Base-by-base conservation (phyloP, 2,113 vertebrate species). In the Amazona guildingii region DNA sequence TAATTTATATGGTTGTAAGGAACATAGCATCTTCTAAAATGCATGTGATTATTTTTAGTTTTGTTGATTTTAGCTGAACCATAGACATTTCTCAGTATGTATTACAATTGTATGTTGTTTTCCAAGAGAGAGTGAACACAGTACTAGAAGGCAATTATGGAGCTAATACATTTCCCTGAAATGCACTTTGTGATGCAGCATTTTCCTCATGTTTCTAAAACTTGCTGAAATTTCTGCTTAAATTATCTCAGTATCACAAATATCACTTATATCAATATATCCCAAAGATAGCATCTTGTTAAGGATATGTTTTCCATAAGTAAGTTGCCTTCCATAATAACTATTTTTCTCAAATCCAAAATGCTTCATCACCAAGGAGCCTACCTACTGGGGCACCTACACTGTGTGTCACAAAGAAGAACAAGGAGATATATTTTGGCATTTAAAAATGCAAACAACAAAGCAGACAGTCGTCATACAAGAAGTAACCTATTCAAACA, bases 181-280 rank as follows among this genome's bases (percentile, higher is more conserved):
- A 94, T 52, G 64, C 33, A 76, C 35, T 92, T 82, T 81, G 66
- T 72, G 76, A 79, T 91, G 35, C 66, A 68, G 35, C 31, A 55
- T 90, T 96, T 96, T 95, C 66, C 67, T 94, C 68, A 61, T 82
- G 14, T 95, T 96, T 83, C 88, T 94, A 86, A 84, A 92, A 95
- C 75, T 82, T 78, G 59, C 76, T 88, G 86, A 75, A 88, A 64
- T 54, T 81, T 92, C 55, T 77, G 46, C 83, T 91, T 88, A 33
- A 88, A 83, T 88, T 89, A 68, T 79, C 54, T 28, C 55, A 3
- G 16, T 49, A 70, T 82, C 61, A 39, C 37, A 86, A 63, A 70
- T 51, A 69, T 24, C 25, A 18, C 39, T 94, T 83, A 24, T 1
- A 82, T 88, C 44, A 75, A 9, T 88, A 84, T 90, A 67, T 54